Evolutionary conservation across 2,888 invertebrate genomes (phyloP).

Genomic region (Nematopogon swammerdamellus): DNA sequence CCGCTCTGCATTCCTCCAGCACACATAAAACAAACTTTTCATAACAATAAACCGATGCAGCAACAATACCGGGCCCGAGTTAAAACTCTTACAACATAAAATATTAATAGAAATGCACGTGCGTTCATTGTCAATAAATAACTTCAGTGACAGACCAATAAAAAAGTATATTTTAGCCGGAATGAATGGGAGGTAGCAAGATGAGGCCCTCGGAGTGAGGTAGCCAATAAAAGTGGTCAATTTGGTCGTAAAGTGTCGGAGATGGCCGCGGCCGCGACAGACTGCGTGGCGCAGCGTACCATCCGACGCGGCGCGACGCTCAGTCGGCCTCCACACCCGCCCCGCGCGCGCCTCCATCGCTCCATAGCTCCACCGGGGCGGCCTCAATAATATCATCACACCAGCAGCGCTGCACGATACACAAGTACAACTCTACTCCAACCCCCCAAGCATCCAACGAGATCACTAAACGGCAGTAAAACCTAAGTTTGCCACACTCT

Average conservation of each 20-base stretch:
- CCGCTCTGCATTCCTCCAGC: slow-evolving; percentile 10
- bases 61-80: slow-evolving; percentile 21
- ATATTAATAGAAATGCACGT: slow-evolving; percentile 58
- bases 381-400: not conserved
- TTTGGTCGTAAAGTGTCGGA: slow-evolving; percentile 33
- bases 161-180: slow-evolving; percentile 52
- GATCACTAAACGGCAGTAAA: too few species aligned
- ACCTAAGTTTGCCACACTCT: too few species aligned
- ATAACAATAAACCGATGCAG: slow-evolving; percentile 8
- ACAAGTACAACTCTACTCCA: too few species aligned
- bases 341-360: slow-evolving; percentile 16
- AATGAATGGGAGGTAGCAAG: slow-evolving; percentile 50
- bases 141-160: slow-evolving; percentile 53
- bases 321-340: slow-evolving; percentile 11
- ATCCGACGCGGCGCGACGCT: slow-evolving; percentile 25
- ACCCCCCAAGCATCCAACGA: too few species aligned
- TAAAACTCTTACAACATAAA: slow-evolving; percentile 50
- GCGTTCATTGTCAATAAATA: slow-evolving; percentile 57
- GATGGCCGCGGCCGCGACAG: slow-evolving; percentile 47
- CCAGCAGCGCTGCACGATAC: too few species aligned
- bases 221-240: slow-evolving; percentile 45
- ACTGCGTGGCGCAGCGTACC: slow-evolving; percentile 44
- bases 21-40: slow-evolving; percentile 42
- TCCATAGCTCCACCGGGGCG: not conserved
- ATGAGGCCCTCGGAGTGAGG: slow-evolving; percentile 49